Conservation (phyloP, 2,797 vertebrate genomes). For the Myotis pilosus region DNA sequence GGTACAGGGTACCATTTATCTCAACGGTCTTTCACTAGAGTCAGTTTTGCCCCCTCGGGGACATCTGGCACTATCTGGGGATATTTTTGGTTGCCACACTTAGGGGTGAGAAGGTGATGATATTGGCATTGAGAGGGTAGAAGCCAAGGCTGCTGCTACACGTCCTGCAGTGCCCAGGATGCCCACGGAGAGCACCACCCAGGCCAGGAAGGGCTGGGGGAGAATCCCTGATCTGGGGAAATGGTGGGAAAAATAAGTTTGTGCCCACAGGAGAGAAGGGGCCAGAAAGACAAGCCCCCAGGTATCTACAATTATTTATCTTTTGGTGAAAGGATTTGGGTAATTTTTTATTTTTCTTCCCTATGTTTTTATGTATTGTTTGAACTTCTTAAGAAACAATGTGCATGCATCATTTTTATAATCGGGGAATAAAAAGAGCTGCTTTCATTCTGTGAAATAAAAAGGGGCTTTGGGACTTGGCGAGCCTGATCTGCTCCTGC, state of each 20-base stretch:
- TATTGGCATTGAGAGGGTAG: background rate
- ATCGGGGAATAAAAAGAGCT: slow-evolving; percentile 30
- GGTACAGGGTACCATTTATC: rapidly evolving
- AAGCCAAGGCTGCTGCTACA: background rate
- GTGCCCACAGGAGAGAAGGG: rapidly evolving
- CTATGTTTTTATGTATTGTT: slow-evolving; percentile 36
- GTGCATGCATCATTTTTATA: slow-evolving; percentile 62
- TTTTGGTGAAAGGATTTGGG: slow-evolving; percentile 10
- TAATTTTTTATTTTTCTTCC: slow-evolving; percentile 44
- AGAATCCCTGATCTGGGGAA: background rate
- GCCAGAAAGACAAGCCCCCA: background rate
- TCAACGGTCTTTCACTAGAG: background rate
- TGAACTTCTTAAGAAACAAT: slow-evolving; percentile 38
- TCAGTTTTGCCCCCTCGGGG: background rate
- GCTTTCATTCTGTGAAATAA: slow-evolving; percentile 60
- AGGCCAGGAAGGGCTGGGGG: rapidly evolving
- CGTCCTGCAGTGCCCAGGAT: background rate
- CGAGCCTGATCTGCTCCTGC: background rate
- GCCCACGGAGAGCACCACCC: background rate
- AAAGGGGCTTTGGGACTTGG: slow-evolving; percentile 3
- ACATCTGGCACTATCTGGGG: background rate
- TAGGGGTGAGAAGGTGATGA: background rate
- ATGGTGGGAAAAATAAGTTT: too few species aligned
- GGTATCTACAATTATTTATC: background rate
- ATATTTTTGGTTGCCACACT: background rate